These are phyloP conservation scores for Antennarius maculatus DNA, from an alignment of 2,797 vertebrate genomes.

Conservation along the genomic window DNA sequence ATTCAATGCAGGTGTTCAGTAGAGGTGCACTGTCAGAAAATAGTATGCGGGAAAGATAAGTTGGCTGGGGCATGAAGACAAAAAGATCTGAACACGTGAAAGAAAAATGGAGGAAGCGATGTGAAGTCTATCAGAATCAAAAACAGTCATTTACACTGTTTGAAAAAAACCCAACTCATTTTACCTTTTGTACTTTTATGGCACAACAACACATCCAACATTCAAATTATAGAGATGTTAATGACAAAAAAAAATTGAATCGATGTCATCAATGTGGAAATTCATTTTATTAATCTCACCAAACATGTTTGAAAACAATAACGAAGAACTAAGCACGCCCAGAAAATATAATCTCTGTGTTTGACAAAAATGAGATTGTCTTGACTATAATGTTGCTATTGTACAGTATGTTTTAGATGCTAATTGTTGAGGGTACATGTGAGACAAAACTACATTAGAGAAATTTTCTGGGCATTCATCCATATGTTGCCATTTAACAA, in stretches of 20 bases:
- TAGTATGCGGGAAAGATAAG: too few species aligned
- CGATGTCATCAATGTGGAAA: not conserved
- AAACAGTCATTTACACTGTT: not conserved
- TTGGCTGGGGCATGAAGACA: too few species aligned
- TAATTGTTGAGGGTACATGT: constrained; percentile 46
- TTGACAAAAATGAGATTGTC: constrained; percentile 34
- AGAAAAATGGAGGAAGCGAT: too few species aligned
- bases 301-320: too few species aligned
- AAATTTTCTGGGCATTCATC: constrained; percentile 44
- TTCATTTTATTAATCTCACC: not conserved
- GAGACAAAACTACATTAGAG: constrained; percentile 55
- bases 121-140: not conserved
- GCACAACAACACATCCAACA: not conserved
- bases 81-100: too few species aligned
- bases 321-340: not conserved
- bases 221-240: not conserved
- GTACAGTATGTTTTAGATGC: constrained; percentile 49
- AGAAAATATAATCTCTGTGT: constrained; percentile 27
- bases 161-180: not conserved
- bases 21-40: not conserved
- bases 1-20: not conserved
- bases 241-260: not conserved
- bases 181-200: too few species aligned
- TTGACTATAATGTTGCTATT: constrained; percentile 36
- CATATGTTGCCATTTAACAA: constrained; percentile 56